A percentile compares a stretch with the other conserved stretches of the same genome.
Conservation (phyloP, 2,797 vertebrate genomes). For the Cephalopachus bancanus region DNA sequence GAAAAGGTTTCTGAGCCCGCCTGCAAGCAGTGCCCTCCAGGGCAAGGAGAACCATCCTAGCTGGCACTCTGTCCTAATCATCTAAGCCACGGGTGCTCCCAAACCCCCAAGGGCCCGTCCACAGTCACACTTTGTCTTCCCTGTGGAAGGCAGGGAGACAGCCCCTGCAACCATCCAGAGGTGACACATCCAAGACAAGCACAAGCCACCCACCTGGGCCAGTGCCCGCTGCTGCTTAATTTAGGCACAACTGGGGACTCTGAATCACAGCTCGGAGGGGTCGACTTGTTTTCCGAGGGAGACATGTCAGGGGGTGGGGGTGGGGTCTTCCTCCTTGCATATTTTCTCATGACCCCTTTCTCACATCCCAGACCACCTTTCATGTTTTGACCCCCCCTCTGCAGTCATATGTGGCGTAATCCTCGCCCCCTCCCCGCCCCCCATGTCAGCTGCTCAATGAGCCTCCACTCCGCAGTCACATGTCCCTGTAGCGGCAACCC, state of each 20-base stretch:
- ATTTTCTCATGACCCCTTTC: slow-evolving; percentile 67
- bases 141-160: fast-evolving
- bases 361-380: background rate
- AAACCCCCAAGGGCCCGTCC: fast-evolving
- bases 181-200: background rate
- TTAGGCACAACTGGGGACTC: fast-evolving
- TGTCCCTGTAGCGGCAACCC: background rate
- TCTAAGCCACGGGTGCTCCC: fast-evolving
- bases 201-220: fast-evolving
- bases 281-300: background rate
- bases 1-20: background rate
- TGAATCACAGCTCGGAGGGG: background rate
- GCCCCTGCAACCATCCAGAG: background rate
- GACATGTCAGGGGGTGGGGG: fast-evolving
- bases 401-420: slow-evolving; percentile 78
- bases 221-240: background rate
- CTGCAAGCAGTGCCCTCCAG: fast-evolving
- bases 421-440: slow-evolving; percentile 50
- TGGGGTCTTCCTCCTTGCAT: background rate
- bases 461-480: slow-evolving; percentile 74
- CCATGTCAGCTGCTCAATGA: slow-evolving; percentile 71
- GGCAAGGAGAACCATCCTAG: fast-evolving
- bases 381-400: background rate
- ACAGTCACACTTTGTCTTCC: fast-evolving
- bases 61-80: too few species aligned